phyloP scores from a whole-genome alignment of 2,113 vertebrate species.

The Nestor notabilis region DNA sequence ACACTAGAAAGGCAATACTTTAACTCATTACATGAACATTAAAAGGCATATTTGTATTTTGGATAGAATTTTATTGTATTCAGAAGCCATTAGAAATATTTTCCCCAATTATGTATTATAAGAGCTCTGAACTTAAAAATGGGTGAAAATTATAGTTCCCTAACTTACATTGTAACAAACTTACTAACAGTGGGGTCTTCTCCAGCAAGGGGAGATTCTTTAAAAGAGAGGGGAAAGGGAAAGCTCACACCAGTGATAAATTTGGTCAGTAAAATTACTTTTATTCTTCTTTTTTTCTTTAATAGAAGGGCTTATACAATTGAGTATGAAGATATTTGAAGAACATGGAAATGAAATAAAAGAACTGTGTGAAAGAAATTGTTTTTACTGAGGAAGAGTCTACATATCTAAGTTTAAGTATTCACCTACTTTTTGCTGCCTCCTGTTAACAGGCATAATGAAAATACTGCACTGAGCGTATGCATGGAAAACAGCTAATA shows the following conservation, averaged over 20 bases:
- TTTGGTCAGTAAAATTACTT: conserved; percentile 55
- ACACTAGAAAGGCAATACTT: conserved; percentile 31
- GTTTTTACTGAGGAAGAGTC: conserved; percentile 74
- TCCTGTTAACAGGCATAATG: conserved; percentile 59
- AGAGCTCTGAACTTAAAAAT: conserved; percentile 37
- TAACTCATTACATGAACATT: conserved; percentile 20
- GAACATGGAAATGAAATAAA: conserved; percentile 58
- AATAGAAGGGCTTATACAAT: conserved; percentile 51
- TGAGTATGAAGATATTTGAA: conserved; percentile 13
- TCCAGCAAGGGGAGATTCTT: background rate
- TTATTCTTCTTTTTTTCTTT: conserved; percentile 19
- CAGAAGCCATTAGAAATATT: conserved; percentile 53
- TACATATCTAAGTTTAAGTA: conserved; percentile 70
- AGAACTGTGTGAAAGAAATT: conserved; percentile 51
- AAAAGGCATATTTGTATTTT: conserved; percentile 57
- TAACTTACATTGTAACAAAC: background rate
- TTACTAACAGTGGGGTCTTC: background rate
- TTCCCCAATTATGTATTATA: conserved; percentile 25
- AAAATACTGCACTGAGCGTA: conserved; percentile 75
- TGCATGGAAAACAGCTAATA: conserved; percentile 70
- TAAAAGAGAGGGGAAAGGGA: background rate
- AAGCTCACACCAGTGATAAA: conserved; percentile 13
- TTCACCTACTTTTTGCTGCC: conserved; percentile 58
- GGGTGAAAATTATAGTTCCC: background rate
- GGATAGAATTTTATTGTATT: conserved; percentile 34